A percentile compares a stretch with the other conserved stretches of the same genome.
These are phyloP conservation scores for Acheta domesticus DNA, from an alignment of 2,888 invertebrate species.

Conservation along the genomic window DNA sequence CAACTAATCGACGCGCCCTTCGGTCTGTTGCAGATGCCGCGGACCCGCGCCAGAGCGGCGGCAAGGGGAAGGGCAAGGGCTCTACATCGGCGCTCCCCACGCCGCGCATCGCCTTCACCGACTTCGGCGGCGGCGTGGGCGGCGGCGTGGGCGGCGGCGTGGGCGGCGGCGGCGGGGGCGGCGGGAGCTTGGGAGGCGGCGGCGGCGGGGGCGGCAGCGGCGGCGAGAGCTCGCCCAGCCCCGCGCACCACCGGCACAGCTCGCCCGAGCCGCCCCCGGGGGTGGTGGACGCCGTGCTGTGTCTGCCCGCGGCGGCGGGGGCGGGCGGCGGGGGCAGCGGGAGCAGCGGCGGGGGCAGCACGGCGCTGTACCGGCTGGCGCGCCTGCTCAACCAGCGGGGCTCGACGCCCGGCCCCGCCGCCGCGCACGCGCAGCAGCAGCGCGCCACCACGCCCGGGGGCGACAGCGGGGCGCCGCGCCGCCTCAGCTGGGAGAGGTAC, in stretches of 20 bases:
- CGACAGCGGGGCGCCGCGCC: constrained; percentile 52
- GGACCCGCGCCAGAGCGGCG: background rate
- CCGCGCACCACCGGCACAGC: constrained; percentile 32
- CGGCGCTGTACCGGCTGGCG: constrained; percentile 55
- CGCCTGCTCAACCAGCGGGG: constrained; percentile 55
- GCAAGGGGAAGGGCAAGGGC: background rate
- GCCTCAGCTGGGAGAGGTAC: constrained; percentile 65
- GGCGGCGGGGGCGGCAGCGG: constrained; percentile 21
- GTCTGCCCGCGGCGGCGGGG: constrained; percentile 51
- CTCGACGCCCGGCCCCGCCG: constrained; percentile 49
- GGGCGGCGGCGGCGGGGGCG: constrained; percentile 20
- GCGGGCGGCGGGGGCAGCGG: constrained; percentile 36
- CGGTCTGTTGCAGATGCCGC: too few species aligned
- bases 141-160: constrained; percentile 41
- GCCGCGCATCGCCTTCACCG: constrained; percentile 46
- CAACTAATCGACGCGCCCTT: too few species aligned
- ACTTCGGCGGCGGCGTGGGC: constrained; percentile 42
- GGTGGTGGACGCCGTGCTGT: constrained; percentile 32
- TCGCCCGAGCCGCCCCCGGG: constrained; percentile 33
- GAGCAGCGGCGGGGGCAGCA: constrained; percentile 41
- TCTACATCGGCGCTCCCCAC: constrained; percentile 19
- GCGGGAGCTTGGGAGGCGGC: constrained; percentile 22
- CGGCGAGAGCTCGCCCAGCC: background rate
- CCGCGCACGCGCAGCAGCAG: constrained; percentile 37
- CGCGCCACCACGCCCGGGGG: constrained; percentile 39